phyloP scores from a whole-genome alignment of 2,113 vertebrate species.

The Megaceryle torquata region DNA sequence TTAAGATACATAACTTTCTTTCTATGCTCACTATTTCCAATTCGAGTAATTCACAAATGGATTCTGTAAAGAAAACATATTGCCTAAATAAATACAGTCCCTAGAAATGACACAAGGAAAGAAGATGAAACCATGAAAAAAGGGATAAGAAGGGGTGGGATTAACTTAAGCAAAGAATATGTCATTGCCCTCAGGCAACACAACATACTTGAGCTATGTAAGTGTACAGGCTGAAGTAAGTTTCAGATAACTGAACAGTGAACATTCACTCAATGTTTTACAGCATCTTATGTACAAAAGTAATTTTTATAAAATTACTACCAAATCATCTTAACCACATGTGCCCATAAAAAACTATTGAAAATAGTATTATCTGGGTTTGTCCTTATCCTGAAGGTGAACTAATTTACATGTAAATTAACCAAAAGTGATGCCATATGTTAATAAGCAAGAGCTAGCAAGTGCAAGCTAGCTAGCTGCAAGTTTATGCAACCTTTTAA shows the following conservation, averaged over 20 bases:
- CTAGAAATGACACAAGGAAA: neutral
- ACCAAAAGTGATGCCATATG: neutral
- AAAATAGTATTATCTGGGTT: neutral
- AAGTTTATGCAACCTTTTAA: neutral
- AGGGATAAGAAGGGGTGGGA: rapidly evolving
- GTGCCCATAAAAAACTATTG: neutral
- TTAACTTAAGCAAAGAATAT: neutral
- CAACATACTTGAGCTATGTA: neutral
- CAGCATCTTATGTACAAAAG: neutral
- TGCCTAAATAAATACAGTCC: neutral
- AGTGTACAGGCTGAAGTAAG: neutral
- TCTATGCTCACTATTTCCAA: neutral
- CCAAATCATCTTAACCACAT: neutral
- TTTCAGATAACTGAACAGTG: neutral
- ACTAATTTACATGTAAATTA: neutral
- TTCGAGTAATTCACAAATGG: neutral
- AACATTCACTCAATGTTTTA: neutral
- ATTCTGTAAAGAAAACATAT: neutral
- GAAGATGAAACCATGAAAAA: neutral
- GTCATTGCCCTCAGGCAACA: neutral
- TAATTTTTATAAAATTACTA: neutral
- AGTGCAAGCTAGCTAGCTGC: neutral
- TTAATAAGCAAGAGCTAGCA: neutral
- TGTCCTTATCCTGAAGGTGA: neutral
- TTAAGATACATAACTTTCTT: neutral